Percentiles rank a stretch among this genome's conserved stretches.
Evolutionary conservation across 2,888 invertebrate genomes (phyloP).

Genomic region (Taphrorychus bicolor): DNA sequence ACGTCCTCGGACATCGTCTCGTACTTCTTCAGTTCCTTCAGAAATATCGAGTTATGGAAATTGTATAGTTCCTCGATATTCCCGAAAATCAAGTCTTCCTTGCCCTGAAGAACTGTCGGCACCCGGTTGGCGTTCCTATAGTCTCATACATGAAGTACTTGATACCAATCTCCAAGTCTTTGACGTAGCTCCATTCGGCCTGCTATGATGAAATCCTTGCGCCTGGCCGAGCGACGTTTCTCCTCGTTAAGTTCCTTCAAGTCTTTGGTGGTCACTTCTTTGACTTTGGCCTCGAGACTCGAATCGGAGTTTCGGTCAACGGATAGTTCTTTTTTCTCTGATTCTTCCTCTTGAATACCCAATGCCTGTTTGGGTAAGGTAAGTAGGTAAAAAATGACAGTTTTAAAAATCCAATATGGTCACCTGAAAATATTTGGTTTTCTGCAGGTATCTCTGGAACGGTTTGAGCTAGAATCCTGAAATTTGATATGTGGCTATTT

Average conservation of each 20-base stretch:
- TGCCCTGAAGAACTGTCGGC: conserved; percentile 79
- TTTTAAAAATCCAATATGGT: no score
- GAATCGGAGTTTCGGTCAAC: conserved; percentile 83
- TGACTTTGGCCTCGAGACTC: conserved; percentile 80
- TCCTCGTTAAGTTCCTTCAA: conserved; percentile 92
- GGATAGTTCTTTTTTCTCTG: conserved; percentile 65
- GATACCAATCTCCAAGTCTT: conserved; percentile 94
- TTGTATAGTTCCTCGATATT: conserved; percentile 97
- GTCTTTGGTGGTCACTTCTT: conserved; percentile 71
- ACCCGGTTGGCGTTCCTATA: conserved; percentile 69
- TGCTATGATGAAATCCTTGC: conserved; percentile 99
- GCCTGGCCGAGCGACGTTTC: conserved; percentile 89
- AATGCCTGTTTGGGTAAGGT: no score
- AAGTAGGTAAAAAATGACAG: no score
- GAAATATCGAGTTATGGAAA: conserved; percentile 94
- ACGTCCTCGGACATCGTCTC: conserved; percentile 99
- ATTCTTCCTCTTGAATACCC: conserved; percentile 64
- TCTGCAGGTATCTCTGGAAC: no score
- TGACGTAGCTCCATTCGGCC: conserved; percentile 96
- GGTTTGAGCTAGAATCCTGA: no score
- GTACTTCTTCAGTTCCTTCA: conserved; percentile 96
- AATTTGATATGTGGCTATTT: no score
- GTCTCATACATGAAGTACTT: conserved; percentile 86
- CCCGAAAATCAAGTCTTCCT: conserved; percentile 93
- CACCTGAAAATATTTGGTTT: no score